These are phyloP conservation scores for Colossoma macropomum DNA, from an alignment of 2,113 vertebrate species.

Conservation along the genomic window DNA sequence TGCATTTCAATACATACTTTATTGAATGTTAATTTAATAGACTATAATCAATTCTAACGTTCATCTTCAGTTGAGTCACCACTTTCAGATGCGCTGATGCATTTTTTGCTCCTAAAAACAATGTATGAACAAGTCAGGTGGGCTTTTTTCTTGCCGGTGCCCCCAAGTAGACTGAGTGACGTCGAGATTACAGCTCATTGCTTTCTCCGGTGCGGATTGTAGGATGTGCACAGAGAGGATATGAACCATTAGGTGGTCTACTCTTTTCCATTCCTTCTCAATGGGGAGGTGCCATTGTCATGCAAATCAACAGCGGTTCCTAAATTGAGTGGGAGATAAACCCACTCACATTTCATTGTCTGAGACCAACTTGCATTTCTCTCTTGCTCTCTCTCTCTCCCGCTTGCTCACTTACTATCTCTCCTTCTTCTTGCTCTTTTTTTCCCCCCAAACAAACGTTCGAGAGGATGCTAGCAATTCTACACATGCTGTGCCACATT, in stretches of 20 bases:
- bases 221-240: conserved; percentile 18
- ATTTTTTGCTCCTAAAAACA: not conserved
- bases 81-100: not conserved
- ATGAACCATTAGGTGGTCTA: conserved; percentile 45
- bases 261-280: conserved; percentile 58
- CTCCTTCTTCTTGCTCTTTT: not conserved
- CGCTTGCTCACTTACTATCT: not conserved
- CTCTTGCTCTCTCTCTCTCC: conserved; percentile 4
- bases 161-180: not conserved
- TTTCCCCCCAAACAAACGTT: not conserved
- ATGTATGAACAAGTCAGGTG: no score
- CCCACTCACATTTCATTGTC: conserved; percentile 60
- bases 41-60: no score
- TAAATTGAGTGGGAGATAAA: conserved; percentile 57
- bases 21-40: no score
- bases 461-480: not conserved
- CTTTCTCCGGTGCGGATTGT: not conserved
- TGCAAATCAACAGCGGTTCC: conserved; percentile 66
- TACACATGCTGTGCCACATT: not conserved
- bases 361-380: conserved; percentile 58
- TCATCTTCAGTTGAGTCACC: not conserved
- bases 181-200: conserved; percentile 3
- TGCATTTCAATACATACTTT: no score
- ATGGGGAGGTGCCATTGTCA: conserved; percentile 57
- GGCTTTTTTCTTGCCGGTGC: not conserved